Conservation (phyloP, 1,140 invertebrate species). For the Cyclargus thomasi region DNA sequence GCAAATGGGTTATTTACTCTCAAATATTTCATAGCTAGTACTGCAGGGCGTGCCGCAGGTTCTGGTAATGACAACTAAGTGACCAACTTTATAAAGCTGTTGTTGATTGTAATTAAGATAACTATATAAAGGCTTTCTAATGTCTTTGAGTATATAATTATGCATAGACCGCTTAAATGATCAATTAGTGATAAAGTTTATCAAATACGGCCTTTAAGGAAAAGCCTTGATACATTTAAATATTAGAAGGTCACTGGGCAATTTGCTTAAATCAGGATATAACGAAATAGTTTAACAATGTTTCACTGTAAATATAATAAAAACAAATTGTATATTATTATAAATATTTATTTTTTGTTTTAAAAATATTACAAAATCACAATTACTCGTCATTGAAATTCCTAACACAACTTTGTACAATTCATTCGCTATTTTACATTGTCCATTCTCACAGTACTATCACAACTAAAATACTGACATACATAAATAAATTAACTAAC, state of each 20-base stretch:
- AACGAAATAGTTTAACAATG: background rate
- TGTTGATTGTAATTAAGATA: background rate
- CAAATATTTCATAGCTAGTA: background rate
- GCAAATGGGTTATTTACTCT: background rate
- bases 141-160: background rate
- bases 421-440: constrained; percentile 37
- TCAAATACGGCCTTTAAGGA: background rate
- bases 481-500: constrained; percentile 71
- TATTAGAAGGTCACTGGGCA: constrained; percentile 4
- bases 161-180: background rate
- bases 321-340: background rate
- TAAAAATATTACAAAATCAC: constrained; percentile 40
- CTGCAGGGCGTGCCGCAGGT: background rate
- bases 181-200: background rate
- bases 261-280: constrained; percentile 3
- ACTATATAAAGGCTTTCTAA: background rate
- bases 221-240: constrained; percentile 8
- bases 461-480: constrained; percentile 67
- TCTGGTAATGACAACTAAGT: background rate
- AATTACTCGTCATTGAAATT: constrained; percentile 49
- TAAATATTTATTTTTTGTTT: constrained; percentile 1
- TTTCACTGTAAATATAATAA: background rate
- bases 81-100: background rate
- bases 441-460: constrained; percentile 42
- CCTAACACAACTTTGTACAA: constrained; percentile 44